These are phyloP conservation scores for Dasyornis broadbenti DNA, from an alignment of 2,113 vertebrate genomes.

Conservation along the genomic window DNA sequence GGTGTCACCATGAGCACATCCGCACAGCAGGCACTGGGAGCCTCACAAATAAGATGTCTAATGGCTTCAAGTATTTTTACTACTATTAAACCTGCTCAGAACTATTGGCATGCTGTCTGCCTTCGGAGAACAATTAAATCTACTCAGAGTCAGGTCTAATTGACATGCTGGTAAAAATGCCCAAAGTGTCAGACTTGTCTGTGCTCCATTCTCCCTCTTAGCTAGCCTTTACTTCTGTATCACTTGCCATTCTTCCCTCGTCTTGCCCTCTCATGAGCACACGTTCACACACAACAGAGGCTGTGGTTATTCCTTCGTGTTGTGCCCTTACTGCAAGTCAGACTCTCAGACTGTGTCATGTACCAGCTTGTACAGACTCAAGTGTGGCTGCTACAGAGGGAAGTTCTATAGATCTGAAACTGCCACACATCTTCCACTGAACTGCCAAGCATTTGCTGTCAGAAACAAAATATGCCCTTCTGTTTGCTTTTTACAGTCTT, in stretches of 20 bases:
- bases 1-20: background rate
- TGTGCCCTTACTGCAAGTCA: background rate
- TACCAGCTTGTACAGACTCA: background rate
- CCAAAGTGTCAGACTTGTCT: background rate
- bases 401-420: background rate
- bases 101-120: background rate
- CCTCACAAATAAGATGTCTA: background rate
- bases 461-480: background rate
- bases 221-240: background rate
- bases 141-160: background rate
- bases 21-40: background rate
- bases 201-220: background rate
- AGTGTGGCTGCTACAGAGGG: background rate
- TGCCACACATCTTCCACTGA: background rate
- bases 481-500: background rate
- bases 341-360: background rate
- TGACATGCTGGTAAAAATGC: background rate
- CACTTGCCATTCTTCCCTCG: rapidly evolving
- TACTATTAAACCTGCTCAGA: background rate
- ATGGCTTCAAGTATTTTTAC: background rate
- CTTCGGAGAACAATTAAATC: constrained; percentile 11
- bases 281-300: rapidly evolving
- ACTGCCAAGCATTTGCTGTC: background rate
- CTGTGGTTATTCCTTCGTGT: background rate
- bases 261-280: background rate